Percentiles rank a stretch among this genome's conserved stretches.
Conservation (phyloP, 2,888 invertebrate species). For the Dioctria linearis region DNA sequence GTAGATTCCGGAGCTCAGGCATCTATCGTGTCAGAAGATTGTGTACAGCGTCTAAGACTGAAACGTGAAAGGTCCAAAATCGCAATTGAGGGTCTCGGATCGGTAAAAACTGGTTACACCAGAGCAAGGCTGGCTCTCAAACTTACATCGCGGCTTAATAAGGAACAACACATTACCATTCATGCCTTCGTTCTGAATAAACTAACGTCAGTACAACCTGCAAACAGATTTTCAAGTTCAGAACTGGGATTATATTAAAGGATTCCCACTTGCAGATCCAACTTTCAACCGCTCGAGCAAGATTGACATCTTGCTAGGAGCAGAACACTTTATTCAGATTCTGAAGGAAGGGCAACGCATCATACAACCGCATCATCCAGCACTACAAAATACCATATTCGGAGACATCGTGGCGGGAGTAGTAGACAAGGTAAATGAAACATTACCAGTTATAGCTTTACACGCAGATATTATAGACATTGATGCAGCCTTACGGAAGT, state of each 20-base stretch:
- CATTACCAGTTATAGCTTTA: not conserved
- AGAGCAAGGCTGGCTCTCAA: too few species aligned
- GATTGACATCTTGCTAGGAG: not conserved
- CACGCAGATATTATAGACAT: not conserved
- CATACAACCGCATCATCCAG: not conserved
- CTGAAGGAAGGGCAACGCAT: not conserved
- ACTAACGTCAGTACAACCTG: not conserved
- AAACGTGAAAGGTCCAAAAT: too few species aligned
- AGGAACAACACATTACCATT: too few species aligned
- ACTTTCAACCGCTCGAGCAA: not conserved
- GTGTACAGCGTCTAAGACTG: too few species aligned
- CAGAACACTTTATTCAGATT: not conserved
- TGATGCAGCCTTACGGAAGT: not conserved
- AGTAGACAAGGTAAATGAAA: not conserved
- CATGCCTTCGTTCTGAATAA: too few species aligned
- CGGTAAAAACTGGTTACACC: too few species aligned
- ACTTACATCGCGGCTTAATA: too few species aligned
- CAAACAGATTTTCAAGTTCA: not conserved
- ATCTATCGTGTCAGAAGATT: too few species aligned
- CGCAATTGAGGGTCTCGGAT: too few species aligned
- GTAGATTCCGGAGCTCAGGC: too few species aligned
- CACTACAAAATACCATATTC: not conserved
- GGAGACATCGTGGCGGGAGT: not conserved
- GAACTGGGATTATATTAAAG: not conserved
- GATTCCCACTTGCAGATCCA: not conserved